Base-by-base conservation (phyloP, 2,797 vertebrate genomes). In the Myioborus melanocephalus region DNA sequence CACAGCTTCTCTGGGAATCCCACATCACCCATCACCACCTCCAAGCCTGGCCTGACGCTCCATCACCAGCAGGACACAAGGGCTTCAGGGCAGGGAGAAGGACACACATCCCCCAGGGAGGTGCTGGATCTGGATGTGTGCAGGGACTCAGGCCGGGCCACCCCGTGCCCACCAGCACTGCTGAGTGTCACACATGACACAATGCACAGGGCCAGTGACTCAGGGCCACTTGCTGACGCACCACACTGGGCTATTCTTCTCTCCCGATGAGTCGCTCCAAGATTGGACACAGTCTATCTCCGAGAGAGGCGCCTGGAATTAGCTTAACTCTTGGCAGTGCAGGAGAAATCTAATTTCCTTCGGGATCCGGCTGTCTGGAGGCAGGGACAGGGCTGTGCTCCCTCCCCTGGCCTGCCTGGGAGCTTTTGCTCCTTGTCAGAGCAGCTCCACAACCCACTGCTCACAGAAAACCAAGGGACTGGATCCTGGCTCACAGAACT, bases 301-400 rank as follows among this genome's bases (percentile, higher is more conserved):
- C 0, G 10, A 70, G 71, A 82, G 52, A 94, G 92, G 82, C 39
- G 83, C 93, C 93, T 80, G 94, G 55, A 94, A 95, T 94, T 39
- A 90, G 94, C 91, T 94, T 90, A 88, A 92, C 92, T 95, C 80
- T 83, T 92, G 82, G 89, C 78, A 94, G 83, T 46, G 34, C 75
- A 69, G 24, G 68, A 90, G 56, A 80, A 97, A 95, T 94, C 84
- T 85, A 65, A 93, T 95, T 95, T 93, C 86, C 87, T 80, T 73
- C 4, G 6, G 89, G 77, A 78, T 72, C 30, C 2, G 5, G 50
- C 75, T 82, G 83, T 76, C 92, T 88, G 12, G 44, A 76, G 87
- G 88, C 79, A 87, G 89, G 64, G 44, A 34, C 2, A 9, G 80
- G 72, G 24, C 77, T 12, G 69, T 14, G 73, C 65, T 90, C 84